These are phyloP conservation scores for Phenacoccus solenopsis DNA, from an alignment of 1,140 invertebrate genomes.

Conservation along the genomic window DNA sequence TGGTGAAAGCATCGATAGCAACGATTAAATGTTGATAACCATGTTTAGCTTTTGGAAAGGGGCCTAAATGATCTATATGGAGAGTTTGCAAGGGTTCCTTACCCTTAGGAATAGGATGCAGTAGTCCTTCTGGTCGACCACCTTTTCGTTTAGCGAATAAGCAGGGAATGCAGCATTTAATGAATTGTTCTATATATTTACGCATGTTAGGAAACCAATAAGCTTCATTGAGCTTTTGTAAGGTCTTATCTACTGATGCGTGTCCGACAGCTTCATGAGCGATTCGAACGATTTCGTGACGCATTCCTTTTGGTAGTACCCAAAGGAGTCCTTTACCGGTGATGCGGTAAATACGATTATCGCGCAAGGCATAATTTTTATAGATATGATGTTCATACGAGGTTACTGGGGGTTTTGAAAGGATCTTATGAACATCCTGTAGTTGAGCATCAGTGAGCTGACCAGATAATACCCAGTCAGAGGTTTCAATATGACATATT, in stretches of 20 bases:
- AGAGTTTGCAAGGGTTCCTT: background rate
- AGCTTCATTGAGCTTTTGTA: background rate
- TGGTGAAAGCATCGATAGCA: background rate
- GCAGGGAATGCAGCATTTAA: background rate
- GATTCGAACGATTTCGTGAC: too few species aligned
- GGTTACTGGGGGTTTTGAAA: too few species aligned
- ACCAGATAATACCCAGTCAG: background rate
- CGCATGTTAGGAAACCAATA: background rate
- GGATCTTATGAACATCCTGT: too few species aligned
- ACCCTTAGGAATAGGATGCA: background rate
- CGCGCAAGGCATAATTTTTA: too few species aligned
- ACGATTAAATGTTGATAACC: conserved; percentile 8
- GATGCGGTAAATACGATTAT: too few species aligned
- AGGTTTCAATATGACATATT: background rate
- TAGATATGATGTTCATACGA: too few species aligned
- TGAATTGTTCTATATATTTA: background rate
- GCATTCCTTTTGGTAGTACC: too few species aligned
- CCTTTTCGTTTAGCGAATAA: background rate
- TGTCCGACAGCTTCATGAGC: too few species aligned
- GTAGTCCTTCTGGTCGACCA: background rate
- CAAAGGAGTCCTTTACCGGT: too few species aligned
- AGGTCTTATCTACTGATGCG: background rate
- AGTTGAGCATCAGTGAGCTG: too few species aligned
- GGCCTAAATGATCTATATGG: conserved; percentile 12
- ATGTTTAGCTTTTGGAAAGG: background rate